Evolutionary conservation across 2,888 invertebrate genomes (phyloP), one percentile per base, ranked within the genome.

Genomic region (Dynastes hyllus): DNA sequence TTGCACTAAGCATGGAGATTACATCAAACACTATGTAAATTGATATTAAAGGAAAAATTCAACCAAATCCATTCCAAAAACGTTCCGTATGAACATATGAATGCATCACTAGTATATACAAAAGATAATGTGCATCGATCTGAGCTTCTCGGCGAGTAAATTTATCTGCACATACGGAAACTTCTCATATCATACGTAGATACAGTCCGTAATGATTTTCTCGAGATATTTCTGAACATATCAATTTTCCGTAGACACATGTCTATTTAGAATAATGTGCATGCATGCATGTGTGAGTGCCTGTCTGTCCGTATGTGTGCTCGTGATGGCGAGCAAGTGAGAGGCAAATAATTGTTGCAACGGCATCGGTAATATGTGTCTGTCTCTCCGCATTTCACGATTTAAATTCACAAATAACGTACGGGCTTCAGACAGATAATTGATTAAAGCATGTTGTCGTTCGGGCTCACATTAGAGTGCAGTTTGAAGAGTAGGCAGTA

Each of bases 211-310:
- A 77, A 77, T 69, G 67, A 77, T 78, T 75, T 69, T 71, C 78
- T 78, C 73, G 65, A 78, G 70, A 78, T 78, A 78, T 75, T 78
- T 75, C 78, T 78, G 78, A 78, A 78, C 78, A 70, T 79, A 76
- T 75, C 79, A 79, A 79, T 70, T 79, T 79, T 76, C 79, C 76
- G 79, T 65, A 79, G 79, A 79, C 76, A 79, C 76, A 76, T 76
- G 79, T 76, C 79, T 79, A 70, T 79, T 79, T 76, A 70, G 76
- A 76, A 79, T 79, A 76, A 79, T 70, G 79, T 67, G 67, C 76
- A 78, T 69, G 55, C 37, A 63, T 78, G 53, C 27, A 32, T 66
- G 77, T 67, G 55, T 77, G 69, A 69, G 37, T 78, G 50, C 13
- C 1, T 29, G 40, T 67, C 40, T 45, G 40, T 50, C 40, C 22